These are phyloP conservation scores for Littorina saxatilis DNA, from an alignment of 1,140 invertebrate genomes.

Conservation along the genomic window DNA sequence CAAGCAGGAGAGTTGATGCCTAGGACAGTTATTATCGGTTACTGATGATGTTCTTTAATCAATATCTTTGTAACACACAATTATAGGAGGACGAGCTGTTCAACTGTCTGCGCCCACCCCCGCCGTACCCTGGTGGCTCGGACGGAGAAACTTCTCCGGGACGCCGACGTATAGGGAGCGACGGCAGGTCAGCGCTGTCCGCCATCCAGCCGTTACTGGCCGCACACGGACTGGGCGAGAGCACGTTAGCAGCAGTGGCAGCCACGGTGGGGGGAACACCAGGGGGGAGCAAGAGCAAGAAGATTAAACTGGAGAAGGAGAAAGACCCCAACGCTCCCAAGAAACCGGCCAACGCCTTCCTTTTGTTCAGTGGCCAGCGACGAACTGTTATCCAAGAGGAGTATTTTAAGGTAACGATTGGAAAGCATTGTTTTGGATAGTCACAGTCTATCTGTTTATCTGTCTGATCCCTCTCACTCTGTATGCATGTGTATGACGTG, in stretches of 20 bases:
- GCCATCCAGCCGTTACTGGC: slow-evolving; percentile 57
- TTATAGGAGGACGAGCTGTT: slow-evolving; percentile 67
- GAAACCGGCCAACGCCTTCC: slow-evolving; percentile 70
- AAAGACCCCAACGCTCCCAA: slow-evolving; percentile 61
- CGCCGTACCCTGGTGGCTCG: slow-evolving; percentile 40
- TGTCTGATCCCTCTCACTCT: too few relatives aligned
- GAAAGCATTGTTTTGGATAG: too few relatives aligned
- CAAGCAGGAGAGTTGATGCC: too few relatives aligned
- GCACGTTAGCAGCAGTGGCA: slow-evolving; percentile 33
- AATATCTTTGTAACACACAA: too few relatives aligned
- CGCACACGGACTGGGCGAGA: slow-evolving; percentile 49
- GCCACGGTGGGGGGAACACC: slow-evolving; percentile 17
- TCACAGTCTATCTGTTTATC: too few relatives aligned
- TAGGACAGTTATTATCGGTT: too few relatives aligned
- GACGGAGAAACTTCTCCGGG: slow-evolving; percentile 28
- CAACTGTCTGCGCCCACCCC: slow-evolving; percentile 48
- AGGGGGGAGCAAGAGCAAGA: slow-evolving; percentile 37
- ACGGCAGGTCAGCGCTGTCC: slow-evolving; percentile 49
- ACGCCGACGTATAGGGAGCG: slow-evolving; percentile 37
- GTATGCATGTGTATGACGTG: too few relatives aligned
- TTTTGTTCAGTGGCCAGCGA: slow-evolving; percentile 70
- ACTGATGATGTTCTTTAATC: too few relatives aligned
- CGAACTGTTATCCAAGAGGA: slow-evolving; percentile 63
- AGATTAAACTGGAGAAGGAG: slow-evolving; percentile 54
- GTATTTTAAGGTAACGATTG: slow-evolving; percentile 66